phyloP scores from a whole-genome alignment of 2,888 invertebrate genomes.

The Athalia circularis region DNA sequence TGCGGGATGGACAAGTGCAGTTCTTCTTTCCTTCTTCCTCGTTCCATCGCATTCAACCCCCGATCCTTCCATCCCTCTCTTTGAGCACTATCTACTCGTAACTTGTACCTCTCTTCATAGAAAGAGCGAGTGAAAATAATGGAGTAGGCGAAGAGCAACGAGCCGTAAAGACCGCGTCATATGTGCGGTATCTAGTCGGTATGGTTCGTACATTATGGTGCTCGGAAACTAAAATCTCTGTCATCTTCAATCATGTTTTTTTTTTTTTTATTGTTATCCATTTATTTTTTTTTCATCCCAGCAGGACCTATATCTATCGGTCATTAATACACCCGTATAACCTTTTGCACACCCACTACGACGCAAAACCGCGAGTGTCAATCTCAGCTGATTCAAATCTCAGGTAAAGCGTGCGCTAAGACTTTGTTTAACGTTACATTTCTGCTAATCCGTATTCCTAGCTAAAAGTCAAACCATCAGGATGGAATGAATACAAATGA shows the following conservation, averaged over 20 bases:
- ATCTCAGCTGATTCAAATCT: conserved; percentile 56
- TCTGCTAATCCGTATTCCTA: conserved; percentile 57
- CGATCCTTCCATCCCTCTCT: conserved; percentile 27
- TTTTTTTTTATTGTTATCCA: neutral
- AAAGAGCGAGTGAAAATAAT: neutral
- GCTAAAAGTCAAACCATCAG: conserved; percentile 45
- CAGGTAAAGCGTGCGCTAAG: conserved; percentile 55
- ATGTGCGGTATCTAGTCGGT: conserved; percentile 55
- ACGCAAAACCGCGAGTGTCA: conserved; percentile 46
- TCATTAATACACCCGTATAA: too few relatives aligned
- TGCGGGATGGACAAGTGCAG: conserved; percentile 64
- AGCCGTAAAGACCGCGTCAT: conserved; percentile 70
- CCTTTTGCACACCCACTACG: too few relatives aligned
- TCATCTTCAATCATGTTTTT: neutral
- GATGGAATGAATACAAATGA: conserved; percentile 69
- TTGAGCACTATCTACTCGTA: conserved; percentile 12
- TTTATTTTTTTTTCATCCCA: too few relatives aligned
- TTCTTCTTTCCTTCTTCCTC: conserved; percentile 24
- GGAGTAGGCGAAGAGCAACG: conserved; percentile 62
- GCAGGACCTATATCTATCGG: too few relatives aligned
- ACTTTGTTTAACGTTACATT: conserved; percentile 64
- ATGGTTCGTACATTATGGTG: neutral
- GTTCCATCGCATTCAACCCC: conserved; percentile 11
- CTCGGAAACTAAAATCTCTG: neutral
- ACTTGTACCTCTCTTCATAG: neutral